Evolutionary conservation across 2,888 invertebrate genomes (phyloP), one percentile per base, ranked within the genome.

Genomic region (Therioaphis trifolii): DNA sequence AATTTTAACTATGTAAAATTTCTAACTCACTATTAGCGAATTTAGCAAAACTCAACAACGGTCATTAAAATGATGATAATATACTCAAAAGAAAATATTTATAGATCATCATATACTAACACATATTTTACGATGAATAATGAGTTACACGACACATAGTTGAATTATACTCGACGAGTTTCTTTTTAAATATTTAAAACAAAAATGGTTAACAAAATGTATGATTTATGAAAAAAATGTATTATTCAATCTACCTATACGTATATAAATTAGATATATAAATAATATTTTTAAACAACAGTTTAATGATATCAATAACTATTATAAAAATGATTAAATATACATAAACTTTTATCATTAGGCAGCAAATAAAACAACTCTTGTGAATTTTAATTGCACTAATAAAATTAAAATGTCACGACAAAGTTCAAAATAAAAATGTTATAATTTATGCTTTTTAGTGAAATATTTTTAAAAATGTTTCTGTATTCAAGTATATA

Each of bases 101-200:
- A 66, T 63, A 66, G 66, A 63, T 49, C 49, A 21, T 61, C 43
- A 27, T 9, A 27, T 9, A n/a, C 14, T 14, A 21, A 21, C 29
- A 29, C 12, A 77, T 66, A 49, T 63, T 63, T 66, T 35, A 49
- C 15, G 14, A 49, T 66, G 76, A 77, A 77, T 77, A 66, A 77
- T 66, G 63, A 49, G 63, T 21, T 77, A 77, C 63, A 49, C 63
- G 76, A 49, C 63, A 49, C 27, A n/a, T 66, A 63, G 49, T 77
- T 35, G 29, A 24, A 46, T 7, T 21, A 49, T 49, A 77, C 46
- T 63, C 27, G 58, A 75, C 27, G 61, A 63, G n/a, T 61, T 5
- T 21, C 15, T 69, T n/a, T 46, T 46, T 43, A 12, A 61, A 24
- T 74, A 40, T 40, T 46, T 4, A 12, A 63, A 63, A 61, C 43